These are phyloP conservation scores for Palythoa caribaeorum DNA, from an alignment of 92 coral and sea anemone species.

Conservation along the genomic window DNA sequence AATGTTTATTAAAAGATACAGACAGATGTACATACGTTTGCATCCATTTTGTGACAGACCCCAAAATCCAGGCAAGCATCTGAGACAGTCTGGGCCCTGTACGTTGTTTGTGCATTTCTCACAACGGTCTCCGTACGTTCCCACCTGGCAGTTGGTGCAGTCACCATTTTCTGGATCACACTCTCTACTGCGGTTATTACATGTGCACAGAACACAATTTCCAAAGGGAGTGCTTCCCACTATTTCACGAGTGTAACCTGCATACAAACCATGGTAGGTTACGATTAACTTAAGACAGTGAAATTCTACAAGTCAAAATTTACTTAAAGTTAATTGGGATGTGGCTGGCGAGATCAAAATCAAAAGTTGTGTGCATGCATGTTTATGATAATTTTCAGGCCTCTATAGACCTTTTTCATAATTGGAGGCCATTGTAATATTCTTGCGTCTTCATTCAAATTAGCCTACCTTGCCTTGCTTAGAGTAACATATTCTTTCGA, in stretches of 20 bases:
- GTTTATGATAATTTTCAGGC: too few species aligned
- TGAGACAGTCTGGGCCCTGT: conserved; percentile 80
- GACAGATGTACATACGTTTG: conserved; percentile 1
- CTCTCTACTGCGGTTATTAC: conserved; percentile 80
- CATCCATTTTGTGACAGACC: conserved; percentile 84
- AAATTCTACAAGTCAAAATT: too few species aligned
- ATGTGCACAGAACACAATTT: conserved; percentile 83
- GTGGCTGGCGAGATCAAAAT: too few species aligned
- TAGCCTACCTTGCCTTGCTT: too few species aligned
- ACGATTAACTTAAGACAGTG: too few species aligned
- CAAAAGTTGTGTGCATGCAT: too few species aligned
- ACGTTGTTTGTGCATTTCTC: conserved; percentile 85
- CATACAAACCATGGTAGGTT: neutral
- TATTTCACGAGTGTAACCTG: conserved; percentile 90
- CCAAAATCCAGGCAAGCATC: conserved; percentile 84
- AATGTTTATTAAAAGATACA: too few species aligned
- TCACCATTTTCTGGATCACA: conserved; percentile 85
- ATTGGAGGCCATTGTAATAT: too few species aligned
- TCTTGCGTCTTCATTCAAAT: too few species aligned
- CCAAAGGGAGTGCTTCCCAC: conserved; percentile 71
- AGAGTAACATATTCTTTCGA: too few species aligned
- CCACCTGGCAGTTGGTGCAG: conserved; percentile 85
- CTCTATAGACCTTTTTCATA: too few species aligned
- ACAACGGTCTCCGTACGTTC: conserved; percentile 87
- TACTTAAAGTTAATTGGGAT: too few species aligned